phyloP scores from a whole-genome alignment of 2,888 invertebrate genomes.

The Branchellion lobata region DNA sequence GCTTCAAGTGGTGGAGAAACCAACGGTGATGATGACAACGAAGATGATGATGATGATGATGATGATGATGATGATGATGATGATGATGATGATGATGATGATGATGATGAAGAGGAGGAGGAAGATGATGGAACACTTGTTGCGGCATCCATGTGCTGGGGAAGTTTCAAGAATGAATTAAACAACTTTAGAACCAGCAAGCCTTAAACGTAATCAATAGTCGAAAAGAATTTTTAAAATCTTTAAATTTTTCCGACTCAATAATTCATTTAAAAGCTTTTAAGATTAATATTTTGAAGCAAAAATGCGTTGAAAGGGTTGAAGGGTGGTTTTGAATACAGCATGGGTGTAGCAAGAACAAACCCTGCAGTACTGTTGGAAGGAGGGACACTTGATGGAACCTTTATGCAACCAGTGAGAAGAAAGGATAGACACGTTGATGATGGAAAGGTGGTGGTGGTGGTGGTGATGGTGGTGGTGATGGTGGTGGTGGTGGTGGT shows the following conservation, averaged over 20 bases:
- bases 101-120: conserved; percentile 16
- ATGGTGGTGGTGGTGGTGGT: neutral
- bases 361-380: neutral
- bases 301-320: too few species aligned
- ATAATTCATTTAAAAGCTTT: too few species aligned
- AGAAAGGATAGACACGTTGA: neutral
- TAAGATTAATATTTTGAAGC: too few species aligned
- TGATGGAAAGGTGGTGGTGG: neutral
- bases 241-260: too few species aligned
- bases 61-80: conserved; percentile 26
- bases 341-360: too few species aligned
- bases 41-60: conserved; percentile 16
- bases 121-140: neutral
- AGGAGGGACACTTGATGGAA: neutral
- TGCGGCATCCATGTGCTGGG: too few species aligned
- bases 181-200: too few species aligned
- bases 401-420: neutral
- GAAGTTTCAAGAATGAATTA: too few species aligned
- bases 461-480: neutral
- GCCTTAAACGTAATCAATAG: too few species aligned
- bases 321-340: too few species aligned
- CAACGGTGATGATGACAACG: too few species aligned
- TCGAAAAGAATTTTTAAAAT: too few species aligned
- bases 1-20: neutral
- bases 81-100: conserved; percentile 4